Conservation (phyloP, 2,113 vertebrate species). For the Thomomys bottae region DNA sequence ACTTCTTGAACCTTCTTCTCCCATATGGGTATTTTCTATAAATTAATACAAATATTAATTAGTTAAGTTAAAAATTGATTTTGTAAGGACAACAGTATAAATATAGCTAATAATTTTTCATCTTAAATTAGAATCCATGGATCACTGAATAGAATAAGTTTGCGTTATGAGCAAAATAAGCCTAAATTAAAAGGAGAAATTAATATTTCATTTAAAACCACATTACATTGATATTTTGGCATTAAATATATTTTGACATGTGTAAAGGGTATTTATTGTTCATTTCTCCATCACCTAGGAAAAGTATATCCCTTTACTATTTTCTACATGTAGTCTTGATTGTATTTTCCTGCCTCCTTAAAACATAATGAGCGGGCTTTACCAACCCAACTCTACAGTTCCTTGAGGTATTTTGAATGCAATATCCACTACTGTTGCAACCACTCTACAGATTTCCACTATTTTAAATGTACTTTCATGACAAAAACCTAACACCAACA, state of each 20-base stretch:
- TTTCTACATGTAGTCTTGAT: not conserved
- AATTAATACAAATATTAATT: constrained; percentile 36
- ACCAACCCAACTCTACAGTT: not conserved
- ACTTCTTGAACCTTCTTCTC: not conserved
- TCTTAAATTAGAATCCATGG: not conserved
- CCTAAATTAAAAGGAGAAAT: not conserved
- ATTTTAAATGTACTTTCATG: not conserved
- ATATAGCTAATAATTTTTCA: constrained; percentile 26
- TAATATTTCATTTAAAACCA: not conserved
- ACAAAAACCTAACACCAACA: not conserved
- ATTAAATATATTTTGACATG: constrained; percentile 8
- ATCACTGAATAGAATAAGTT: constrained; percentile 28
- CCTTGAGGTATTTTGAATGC: not conserved
- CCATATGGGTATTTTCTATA: not conserved
- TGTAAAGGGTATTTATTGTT: not conserved
- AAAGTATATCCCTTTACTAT: not conserved
- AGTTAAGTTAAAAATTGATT: constrained; percentile 2
- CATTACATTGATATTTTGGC: not conserved
- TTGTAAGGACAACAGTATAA: constrained; percentile 6
- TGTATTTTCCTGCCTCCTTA: not conserved
- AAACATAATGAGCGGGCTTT: not conserved
- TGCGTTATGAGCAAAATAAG: not conserved
- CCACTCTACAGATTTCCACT: not conserved
- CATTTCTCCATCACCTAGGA: not conserved
- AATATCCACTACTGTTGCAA: not conserved